These are phyloP conservation scores for Nerophis ophidion DNA, from an alignment of 2,113 vertebrate genomes.

Conservation along the genomic window DNA sequence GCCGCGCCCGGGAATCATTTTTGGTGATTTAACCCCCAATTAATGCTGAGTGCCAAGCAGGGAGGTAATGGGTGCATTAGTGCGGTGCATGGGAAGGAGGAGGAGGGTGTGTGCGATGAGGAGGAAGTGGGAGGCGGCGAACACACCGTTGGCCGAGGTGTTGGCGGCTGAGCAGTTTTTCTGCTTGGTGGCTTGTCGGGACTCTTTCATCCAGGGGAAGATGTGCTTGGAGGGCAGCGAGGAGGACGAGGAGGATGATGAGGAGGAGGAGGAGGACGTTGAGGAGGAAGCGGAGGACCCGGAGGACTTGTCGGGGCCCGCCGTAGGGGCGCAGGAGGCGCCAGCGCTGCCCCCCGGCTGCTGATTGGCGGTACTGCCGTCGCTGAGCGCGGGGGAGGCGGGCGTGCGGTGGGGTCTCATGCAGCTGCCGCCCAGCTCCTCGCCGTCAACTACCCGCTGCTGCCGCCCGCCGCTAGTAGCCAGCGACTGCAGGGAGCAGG, in stretches of 20 bases:
- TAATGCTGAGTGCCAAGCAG: too few relatives aligned
- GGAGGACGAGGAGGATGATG: constrained; percentile 45
- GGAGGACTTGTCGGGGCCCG: constrained; percentile 70
- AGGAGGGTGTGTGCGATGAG: too few relatives aligned
- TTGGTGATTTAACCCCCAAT: too few relatives aligned
- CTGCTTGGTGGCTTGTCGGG: constrained; percentile 93
- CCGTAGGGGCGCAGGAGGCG: constrained; percentile 52
- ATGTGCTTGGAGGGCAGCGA: constrained; percentile 89
- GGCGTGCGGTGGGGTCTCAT: constrained; percentile 81
- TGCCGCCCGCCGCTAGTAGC: constrained; percentile 62
- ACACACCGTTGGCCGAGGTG: constrained; percentile 81
- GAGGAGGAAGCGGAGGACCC: constrained; percentile 54
- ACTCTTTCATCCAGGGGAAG: constrained; percentile 99
- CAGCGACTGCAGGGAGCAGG: constrained; percentile 91
- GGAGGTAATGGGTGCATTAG: too few relatives aligned
- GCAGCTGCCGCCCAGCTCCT: constrained; percentile 94
- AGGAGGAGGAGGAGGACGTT: constrained; percentile 58
- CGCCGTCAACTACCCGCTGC: constrained; percentile 75
- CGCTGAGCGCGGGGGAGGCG: constrained; percentile 81
- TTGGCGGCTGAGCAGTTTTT: constrained; percentile 91
- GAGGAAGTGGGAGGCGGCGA: constrained; percentile 28
- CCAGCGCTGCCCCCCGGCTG: constrained; percentile 59
- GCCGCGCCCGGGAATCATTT: too few relatives aligned
- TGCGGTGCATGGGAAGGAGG: too few relatives aligned
- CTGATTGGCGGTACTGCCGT: constrained; percentile 63